Evolutionary conservation across 37 sponge, comb jelly and placozoan genomes (phyloP), one percentile per base, ranked within the genome.

Genomic region (Beroe ovata): DNA sequence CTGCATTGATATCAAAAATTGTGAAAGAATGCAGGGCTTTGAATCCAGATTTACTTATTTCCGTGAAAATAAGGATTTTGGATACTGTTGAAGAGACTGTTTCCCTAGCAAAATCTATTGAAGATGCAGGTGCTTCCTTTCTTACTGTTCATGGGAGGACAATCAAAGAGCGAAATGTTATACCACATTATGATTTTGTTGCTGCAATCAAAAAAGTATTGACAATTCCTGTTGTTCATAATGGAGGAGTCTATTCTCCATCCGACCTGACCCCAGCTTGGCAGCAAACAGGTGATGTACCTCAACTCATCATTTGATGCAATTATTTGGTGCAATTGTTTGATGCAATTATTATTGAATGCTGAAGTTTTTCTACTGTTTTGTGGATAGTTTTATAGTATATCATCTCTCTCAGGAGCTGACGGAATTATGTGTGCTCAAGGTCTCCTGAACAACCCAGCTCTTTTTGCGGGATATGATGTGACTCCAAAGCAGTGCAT

Each of bases 111-210:
- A 60, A 47, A 77, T 58, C 89, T 0, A 94, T 92, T 29, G 95
- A 96, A 72, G 90, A 91, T 25, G 92, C 91, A 60, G 95, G 95
- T 16, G 92, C 90, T 41, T 36, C 91, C 8, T 96, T 95, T 94
- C 90, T 96, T 64, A 92, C 97, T 32, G 95, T 96, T 0, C 97
- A 96, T 89, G 97, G 97, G 11, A 59, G 97, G n/a, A 96, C 97
- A 0, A 37, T 60, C 16, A 71, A 89, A 61, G 94, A 96, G 72
- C 89, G 95, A 42, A 88, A 92, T 62, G 93, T 93, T 28, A 94
- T 94, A 59, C 92, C 91, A 35, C 91, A 92, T 54, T 64, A 90
- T 26, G 93, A 92, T 19, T 94, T 93, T 33, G 92, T 96, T 64
- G 93, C 93, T 39, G 71, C 93, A 91, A 93, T 92, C 40, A 95